These are phyloP conservation scores for Stenchaetothrips biformis DNA, from an alignment of 2,888 invertebrate species.

Conservation along the genomic window DNA sequence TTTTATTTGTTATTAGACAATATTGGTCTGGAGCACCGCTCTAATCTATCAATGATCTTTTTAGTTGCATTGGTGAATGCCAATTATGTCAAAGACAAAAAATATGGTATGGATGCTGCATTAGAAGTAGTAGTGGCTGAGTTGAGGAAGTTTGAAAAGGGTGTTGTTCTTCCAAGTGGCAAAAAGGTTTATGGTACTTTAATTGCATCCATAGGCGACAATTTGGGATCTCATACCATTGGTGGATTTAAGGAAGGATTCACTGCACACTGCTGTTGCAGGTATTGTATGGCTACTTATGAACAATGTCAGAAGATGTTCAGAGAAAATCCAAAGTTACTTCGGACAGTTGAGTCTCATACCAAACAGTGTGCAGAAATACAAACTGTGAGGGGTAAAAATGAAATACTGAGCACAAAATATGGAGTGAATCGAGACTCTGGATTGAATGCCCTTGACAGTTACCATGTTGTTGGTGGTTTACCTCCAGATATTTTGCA, in stretches of 20 bases:
- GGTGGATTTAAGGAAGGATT: slow-evolving; percentile 20
- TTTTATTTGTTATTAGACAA: not conserved
- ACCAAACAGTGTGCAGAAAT: not conserved
- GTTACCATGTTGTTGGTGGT: not conserved
- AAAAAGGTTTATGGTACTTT: not conserved
- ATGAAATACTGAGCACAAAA: not conserved
- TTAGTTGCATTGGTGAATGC: not conserved
- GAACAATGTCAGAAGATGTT: not conserved
- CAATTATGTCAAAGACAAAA: not conserved
- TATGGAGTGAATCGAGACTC: not conserved
- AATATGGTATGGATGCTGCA: no score
- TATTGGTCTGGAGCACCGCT: not conserved
- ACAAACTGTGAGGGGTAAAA: not conserved
- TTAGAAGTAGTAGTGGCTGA: not conserved
- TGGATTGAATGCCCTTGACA: not conserved
- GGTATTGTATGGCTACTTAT: not conserved
- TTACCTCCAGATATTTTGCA: not conserved
- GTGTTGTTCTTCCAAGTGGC: not conserved
- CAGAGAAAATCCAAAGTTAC: not conserved
- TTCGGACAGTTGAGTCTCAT: not conserved
- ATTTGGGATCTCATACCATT: not conserved
- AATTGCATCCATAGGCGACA: slow-evolving; percentile 12
- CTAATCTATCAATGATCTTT: not conserved
- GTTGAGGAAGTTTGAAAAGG: not conserved
- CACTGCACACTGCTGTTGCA: not conserved